Evolutionary conservation across 2,113 vertebrate species (phyloP).

Genomic region (Dasyprocta punctata): DNA sequence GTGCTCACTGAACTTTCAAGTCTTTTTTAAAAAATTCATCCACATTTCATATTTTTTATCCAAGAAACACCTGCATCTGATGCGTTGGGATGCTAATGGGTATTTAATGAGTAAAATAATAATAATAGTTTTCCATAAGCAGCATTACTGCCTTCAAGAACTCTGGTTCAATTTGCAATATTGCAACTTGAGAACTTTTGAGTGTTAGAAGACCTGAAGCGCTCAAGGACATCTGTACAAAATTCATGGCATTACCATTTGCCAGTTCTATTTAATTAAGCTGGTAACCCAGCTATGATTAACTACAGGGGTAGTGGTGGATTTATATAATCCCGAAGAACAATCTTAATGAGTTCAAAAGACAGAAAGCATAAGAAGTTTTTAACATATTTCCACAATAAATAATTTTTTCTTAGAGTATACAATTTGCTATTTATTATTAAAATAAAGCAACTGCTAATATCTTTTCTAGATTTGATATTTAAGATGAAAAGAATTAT

Average conservation of each 20-base stretch:
- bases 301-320: fast-evolving
- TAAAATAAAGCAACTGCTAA: background rate
- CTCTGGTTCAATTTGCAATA: background rate
- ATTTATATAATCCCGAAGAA: background rate
- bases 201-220: background rate
- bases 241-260: background rate
- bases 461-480: background rate
- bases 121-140: background rate
- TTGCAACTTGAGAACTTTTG: background rate
- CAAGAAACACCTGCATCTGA: background rate
- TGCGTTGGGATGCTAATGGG: background rate
- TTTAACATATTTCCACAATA: background rate
- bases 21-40: background rate
- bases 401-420: background rate
- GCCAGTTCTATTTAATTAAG: background rate
- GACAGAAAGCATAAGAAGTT: background rate
- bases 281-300: background rate
- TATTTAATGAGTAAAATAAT: background rate
- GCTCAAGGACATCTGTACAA: fast-evolving
- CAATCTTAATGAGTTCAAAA: background rate
- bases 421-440: background rate
- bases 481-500: background rate
- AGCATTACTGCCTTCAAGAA: background rate
- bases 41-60: background rate
- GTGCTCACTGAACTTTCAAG: background rate